Evolutionary conservation across 2,113 vertebrate genomes (phyloP).

Genomic region (Pelvicachromis taeniatus): DNA sequence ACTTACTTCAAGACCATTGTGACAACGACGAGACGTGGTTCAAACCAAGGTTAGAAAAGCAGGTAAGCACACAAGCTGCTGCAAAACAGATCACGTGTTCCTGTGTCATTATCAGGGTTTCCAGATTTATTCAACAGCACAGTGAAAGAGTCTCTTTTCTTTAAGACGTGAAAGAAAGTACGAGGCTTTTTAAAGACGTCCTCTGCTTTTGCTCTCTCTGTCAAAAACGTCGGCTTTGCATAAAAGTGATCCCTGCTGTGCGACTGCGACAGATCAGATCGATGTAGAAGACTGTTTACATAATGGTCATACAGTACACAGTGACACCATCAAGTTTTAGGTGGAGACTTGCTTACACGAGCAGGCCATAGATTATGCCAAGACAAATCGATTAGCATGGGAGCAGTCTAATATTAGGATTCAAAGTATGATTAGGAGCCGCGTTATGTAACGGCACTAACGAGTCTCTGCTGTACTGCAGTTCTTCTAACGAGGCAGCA

Average conservation of each 20-base stretch:
- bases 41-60: neutral
- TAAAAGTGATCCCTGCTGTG: neutral
- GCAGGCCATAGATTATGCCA: slow-evolving; percentile 67
- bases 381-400: slow-evolving; percentile 62
- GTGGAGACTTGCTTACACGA: slow-evolving; percentile 65
- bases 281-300: slow-evolving; percentile 50
- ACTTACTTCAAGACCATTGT: neutral
- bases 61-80: neutral
- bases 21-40: neutral
- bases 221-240: neutral
- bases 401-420: slow-evolving; percentile 64
- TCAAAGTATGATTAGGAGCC: slow-evolving; percentile 59
- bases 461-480: neutral
- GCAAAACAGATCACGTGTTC: neutral
- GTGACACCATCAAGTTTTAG: slow-evolving; percentile 43
- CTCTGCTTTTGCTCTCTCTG: neutral
- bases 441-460: slow-evolving; percentile 48
- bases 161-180: neutral
- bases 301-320: slow-evolving; percentile 32
- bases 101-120: too few relatives aligned
- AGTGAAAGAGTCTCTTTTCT: neutral
- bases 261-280: slow-evolving; percentile 20
- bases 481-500: neutral
- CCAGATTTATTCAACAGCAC: too few relatives aligned
- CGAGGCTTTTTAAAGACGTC: neutral